Percentiles rank a stretch among this genome's conserved stretches.
Conservation (phyloP, 2,113 vertebrate genomes). For the Alces alces region DNA sequence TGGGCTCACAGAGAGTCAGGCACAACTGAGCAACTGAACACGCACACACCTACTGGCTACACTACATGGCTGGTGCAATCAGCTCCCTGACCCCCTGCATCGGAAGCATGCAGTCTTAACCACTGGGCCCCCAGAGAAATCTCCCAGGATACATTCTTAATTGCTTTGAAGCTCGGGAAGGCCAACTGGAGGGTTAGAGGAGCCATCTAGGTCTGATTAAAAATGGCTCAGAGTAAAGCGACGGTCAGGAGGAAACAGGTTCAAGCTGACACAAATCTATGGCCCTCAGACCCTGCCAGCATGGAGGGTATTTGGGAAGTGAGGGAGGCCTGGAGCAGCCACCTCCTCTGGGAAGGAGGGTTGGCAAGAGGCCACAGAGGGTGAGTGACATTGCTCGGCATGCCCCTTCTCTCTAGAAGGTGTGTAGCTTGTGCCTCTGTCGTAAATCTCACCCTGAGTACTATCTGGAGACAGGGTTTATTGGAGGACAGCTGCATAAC, state of each 20-base stretch:
- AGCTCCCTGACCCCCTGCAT: not conserved
- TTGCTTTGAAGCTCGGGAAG: not conserved
- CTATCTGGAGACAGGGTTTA: not conserved
- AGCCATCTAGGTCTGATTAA: not conserved
- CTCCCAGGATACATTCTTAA: not conserved
- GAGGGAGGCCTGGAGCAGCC: not conserved
- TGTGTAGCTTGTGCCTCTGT: not conserved
- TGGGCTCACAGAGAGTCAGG: not conserved
- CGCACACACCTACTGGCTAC: not conserved
- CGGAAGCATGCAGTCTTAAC: not conserved
- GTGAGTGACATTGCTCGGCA: not conserved
- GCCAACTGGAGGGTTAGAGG: not conserved
- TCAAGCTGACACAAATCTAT: fast-evolving
- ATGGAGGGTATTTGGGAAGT: not conserved
- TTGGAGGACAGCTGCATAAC: conserved; percentile 51
- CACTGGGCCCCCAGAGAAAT: not conserved
- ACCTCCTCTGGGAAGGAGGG: not conserved
- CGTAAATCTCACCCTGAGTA: conserved; percentile 65
- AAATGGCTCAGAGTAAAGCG: not conserved
- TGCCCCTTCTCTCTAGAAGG: not conserved
- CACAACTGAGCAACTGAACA: not conserved
- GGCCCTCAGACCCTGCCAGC: no score
- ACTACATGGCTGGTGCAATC: not conserved
- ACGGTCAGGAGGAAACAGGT: not conserved
- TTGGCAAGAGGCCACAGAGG: not conserved